Evolutionary conservation across 2,797 vertebrate species (phyloP).

Genomic region (Sebastolobus altivelis): DNA sequence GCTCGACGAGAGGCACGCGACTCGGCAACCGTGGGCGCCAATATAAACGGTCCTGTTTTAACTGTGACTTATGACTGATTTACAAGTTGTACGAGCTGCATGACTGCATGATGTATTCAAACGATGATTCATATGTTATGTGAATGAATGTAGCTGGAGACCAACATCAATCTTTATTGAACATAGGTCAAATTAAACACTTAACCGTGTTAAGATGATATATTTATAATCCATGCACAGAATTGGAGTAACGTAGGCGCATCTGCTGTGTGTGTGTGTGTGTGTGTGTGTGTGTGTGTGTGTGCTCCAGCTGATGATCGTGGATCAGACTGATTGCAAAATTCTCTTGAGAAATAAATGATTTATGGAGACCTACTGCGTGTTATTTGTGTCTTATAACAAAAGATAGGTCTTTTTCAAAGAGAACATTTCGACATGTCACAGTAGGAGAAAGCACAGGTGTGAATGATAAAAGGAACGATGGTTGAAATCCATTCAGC

Average conservation of each 20-base stretch:
- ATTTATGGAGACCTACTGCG: background rate
- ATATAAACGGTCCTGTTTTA: background rate
- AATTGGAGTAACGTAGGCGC: background rate
- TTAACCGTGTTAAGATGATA: background rate
- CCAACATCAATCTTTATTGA: constrained; percentile 16
- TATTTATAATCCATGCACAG: constrained; percentile 17
- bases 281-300: background rate
- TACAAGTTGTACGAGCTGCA: constrained; percentile 6
- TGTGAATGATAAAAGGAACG: background rate
- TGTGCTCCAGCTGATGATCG: constrained; percentile 23
- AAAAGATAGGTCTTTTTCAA: background rate
- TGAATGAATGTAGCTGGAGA: constrained; percentile 41
- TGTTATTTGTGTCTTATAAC: constrained; percentile 19
- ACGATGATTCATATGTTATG: constrained; percentile 16
- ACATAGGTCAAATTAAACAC: constrained; percentile 44
- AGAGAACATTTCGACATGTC: background rate
- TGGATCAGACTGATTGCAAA: constrained; percentile 18
- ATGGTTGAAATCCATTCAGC: background rate
- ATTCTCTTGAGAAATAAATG: constrained; percentile 57
- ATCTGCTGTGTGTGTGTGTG: background rate
- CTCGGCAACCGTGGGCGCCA: background rate
- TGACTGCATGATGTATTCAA: constrained; percentile 20
- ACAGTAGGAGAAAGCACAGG: background rate
- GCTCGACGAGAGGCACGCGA: background rate
- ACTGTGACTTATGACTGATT: constrained; percentile 41